A percentile compares a stretch with the other conserved stretches of the same genome.
Evolutionary conservation across 2,888 invertebrate genomes (phyloP).

Genomic region (Hypomecis punctinalis): DNA sequence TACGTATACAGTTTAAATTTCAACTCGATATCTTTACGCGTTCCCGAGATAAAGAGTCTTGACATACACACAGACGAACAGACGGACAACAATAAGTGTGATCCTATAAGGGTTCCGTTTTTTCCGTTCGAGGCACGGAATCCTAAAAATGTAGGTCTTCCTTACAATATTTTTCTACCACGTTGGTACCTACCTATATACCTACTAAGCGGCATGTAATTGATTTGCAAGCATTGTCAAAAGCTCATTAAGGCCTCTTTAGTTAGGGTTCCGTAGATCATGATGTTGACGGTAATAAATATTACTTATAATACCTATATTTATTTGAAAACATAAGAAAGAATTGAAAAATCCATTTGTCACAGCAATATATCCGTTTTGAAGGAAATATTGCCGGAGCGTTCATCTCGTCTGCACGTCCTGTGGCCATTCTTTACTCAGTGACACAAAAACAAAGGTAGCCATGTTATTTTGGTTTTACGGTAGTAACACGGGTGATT

Average conservation of each 20-base stretch:
- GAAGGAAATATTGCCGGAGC: constrained; percentile 47
- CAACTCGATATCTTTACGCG: no score
- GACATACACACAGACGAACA: no score
- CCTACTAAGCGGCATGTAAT: no score
- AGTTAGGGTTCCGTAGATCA: not conserved
- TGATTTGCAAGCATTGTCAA: no score
- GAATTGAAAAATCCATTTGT: not conserved
- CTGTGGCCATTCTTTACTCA: constrained; percentile 54
- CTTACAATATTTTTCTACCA: not conserved
- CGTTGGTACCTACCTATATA: not conserved
- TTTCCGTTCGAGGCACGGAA: no score
- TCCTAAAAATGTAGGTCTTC: no score
- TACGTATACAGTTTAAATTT: no score
- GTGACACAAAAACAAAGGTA: constrained; percentile 54
- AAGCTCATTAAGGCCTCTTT: not conserved
- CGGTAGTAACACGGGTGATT: no score
- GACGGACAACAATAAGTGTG: no score
- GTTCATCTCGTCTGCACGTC: constrained; percentile 54
- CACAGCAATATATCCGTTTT: constrained; percentile 1
- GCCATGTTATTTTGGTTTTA: not conserved
- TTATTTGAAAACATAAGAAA: not conserved
- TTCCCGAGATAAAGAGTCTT: no score
- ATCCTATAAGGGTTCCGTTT: no score
- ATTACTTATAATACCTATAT: no score
- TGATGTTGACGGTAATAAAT: not conserved